Evolutionary conservation across 2,888 invertebrate genomes (phyloP).

Genomic region (Hirtodrosophila trivittata): DNA sequence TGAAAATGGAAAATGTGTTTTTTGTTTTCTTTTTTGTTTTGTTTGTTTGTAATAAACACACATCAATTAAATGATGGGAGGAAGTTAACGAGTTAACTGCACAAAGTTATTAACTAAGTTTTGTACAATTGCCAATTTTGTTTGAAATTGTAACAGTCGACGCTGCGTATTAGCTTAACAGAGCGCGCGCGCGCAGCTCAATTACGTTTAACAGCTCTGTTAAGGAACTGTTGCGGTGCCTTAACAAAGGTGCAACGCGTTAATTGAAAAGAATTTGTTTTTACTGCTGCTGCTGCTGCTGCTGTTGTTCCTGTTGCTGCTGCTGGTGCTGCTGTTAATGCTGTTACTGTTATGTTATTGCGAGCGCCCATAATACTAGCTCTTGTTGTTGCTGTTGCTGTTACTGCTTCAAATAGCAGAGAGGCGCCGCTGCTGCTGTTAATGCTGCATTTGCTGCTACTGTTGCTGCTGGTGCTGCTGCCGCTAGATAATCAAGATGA

Average conservation of each 20-base stretch:
- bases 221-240: conserved; percentile 46
- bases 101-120: conserved; percentile 53
- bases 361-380: conserved; percentile 15
- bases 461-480: conserved; percentile 25
- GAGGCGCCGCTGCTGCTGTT: conserved; percentile 29
- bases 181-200: conserved; percentile 12
- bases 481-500: conserved; percentile 86
- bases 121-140: conserved; percentile 38
- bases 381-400: conserved; percentile 41
- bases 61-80: conserved; percentile 12
- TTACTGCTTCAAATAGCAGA: conserved; percentile 22
- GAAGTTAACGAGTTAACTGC: conserved; percentile 34
- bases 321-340: conserved; percentile 28
- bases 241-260: conserved; percentile 45
- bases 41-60: conserved; percentile 4
- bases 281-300: conserved; percentile 8
- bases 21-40: conserved; percentile 9
- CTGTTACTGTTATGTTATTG: conserved; percentile 29
- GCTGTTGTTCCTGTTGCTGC: conserved; percentile 24
- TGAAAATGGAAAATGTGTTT: conserved; percentile 34
- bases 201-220: conserved; percentile 45
- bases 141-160: conserved; percentile 16
- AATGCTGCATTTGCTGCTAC: conserved; percentile 27
- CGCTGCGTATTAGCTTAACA: conserved; percentile 9
- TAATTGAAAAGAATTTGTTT: conserved; percentile 35